phyloP scores from a whole-genome alignment of 2,797 vertebrate genomes.

The Aulostomus chinensis region DNA sequence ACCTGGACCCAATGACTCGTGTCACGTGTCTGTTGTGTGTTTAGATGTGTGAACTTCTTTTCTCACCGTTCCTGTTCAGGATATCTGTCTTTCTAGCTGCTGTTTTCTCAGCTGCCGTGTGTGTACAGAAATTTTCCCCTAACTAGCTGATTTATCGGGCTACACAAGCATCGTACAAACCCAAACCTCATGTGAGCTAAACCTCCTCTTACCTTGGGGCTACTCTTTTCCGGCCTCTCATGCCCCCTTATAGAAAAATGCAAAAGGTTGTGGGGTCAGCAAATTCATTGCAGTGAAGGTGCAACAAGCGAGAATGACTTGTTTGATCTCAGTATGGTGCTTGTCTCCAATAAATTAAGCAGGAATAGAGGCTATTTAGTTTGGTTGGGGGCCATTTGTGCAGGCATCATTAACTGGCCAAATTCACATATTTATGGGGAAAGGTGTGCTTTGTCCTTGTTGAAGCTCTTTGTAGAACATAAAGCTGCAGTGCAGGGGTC shows the following conservation, averaged over 20 bases:
- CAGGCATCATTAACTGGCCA: constrained; percentile 76
- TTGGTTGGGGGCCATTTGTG: constrained; percentile 73
- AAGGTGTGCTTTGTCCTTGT: constrained; percentile 68
- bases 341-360: constrained; percentile 81
- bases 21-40: no score
- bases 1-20: no score
- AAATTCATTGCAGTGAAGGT: constrained; percentile 78
- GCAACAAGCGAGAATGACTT: constrained; percentile 64
- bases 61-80: constrained; percentile 1
- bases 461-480: constrained; percentile 69
- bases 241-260: constrained; percentile 72
- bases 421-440: constrained; percentile 78
- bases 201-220: constrained; percentile 30
- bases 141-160: constrained; percentile 70
- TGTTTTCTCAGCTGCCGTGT: constrained; percentile 46
- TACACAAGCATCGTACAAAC: constrained; percentile 62
- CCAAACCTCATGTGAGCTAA: constrained; percentile 76
- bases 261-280: constrained; percentile 71
- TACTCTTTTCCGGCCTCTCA: constrained; percentile 61
- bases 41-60: no score
- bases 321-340: constrained; percentile 79
- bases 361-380: constrained; percentile 74
- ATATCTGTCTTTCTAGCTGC: constrained; percentile 20
- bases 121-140: constrained; percentile 45
- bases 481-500: constrained; percentile 66